Conservation (phyloP, 2,113 vertebrate genomes). For the Cervus canadensis region DNA sequence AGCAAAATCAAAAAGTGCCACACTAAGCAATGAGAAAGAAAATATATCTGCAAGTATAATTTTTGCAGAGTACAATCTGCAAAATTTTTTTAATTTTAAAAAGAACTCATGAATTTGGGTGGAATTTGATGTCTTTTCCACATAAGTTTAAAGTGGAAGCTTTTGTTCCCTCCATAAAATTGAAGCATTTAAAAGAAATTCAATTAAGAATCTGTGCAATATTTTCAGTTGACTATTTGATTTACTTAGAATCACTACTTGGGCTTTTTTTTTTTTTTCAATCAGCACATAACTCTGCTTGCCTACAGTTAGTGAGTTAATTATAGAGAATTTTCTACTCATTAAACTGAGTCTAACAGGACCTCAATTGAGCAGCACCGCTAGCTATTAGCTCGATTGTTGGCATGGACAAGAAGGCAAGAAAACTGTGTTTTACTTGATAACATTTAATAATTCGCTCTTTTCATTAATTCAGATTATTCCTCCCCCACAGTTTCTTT, state of each 20-base stretch:
- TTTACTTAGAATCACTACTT: neutral
- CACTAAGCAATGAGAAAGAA: neutral
- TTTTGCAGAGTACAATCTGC: neutral
- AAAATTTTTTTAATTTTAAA: neutral
- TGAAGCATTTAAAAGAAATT: neutral
- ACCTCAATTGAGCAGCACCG: neutral
- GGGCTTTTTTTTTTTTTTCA: neutral
- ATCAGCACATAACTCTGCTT: slow-evolving; percentile 9
- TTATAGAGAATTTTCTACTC: slow-evolving; percentile 52
- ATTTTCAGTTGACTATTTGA: neutral
- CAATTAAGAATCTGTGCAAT: neutral
- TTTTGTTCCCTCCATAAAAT: neutral
- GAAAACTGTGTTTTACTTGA: neutral
- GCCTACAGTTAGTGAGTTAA: slow-evolving; percentile 42
- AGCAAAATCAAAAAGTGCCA: neutral
- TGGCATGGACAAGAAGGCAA: neutral
- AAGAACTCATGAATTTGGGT: neutral
- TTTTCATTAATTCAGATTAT: neutral
- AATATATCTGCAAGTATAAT: neutral
- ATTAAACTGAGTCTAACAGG: slow-evolving; percentile 27
- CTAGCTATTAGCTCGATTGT: slow-evolving; percentile 6
- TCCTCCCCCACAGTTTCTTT: neutral
- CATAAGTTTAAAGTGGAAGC: neutral
- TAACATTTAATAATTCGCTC: neutral
- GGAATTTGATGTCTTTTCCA: neutral